Base-by-base conservation (phyloP, 2,888 invertebrate species). In the Torymus aiolomorphi region DNA sequence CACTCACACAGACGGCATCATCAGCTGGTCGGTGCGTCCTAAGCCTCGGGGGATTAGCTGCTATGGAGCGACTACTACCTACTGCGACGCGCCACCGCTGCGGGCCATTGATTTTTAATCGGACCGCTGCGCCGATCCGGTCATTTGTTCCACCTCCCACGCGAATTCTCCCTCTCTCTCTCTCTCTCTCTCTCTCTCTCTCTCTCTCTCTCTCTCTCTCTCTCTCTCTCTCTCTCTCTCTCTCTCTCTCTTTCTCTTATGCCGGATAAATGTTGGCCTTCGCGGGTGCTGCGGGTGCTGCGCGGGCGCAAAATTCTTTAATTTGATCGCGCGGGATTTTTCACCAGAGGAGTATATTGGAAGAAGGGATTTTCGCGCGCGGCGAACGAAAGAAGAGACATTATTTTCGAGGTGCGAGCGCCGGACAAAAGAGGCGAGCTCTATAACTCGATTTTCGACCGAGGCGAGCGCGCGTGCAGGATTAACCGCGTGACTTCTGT, bases 91-190 rank as follows among this genome's bases (percentile, higher is more conserved):
- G 42, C 42, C 42, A 42, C 42, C 8, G 42, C 42, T 8, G 14
- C 14, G 63, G 52, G 16, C 49, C 76, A 76, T 80, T 80, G 76
- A 80, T 76, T 80, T 80, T 80, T 80, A 76, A 80, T 80, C 70
- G 69, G 24, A 18, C 18, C n/a, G 20, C 11, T 14, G 18, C 59
- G 16, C 3, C 54, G 42, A 12, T 42, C 62, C 24, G 31, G 8
- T 57, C 70, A 51, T 57, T 59, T 75, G 74, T 63, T 69, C 59
- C 18, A 12, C 52, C 49, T 57, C 42, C 24, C 20, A 31, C 16
- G 14, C 31, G 51, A 56, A 12, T 56, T 72, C 14, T 31, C 57
- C 14, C 63, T 52, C 14, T 49, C 20, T 71, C 20, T 51, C 13
- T 42, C 49, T 14, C 31, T 24, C 24, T 2, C 24, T 24, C 2